Evolutionary conservation across 2,797 vertebrate genomes (phyloP), one percentile per base, ranked within the genome.

Genomic region (Galagoides demidoff): DNA sequence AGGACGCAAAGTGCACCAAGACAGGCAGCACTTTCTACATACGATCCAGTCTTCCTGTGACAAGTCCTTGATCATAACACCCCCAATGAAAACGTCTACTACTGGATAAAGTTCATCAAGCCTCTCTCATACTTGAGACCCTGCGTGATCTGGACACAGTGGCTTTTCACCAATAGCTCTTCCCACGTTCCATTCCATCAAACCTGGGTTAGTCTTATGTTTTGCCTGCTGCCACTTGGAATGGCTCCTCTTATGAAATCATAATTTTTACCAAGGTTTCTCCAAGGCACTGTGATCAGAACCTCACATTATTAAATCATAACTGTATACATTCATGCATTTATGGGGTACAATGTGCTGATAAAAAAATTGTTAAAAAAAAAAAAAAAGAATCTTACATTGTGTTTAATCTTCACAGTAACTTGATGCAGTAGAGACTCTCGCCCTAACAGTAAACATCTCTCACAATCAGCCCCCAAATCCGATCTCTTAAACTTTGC

Each of bases 381-480:
- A n/a, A n/a, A 49, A 52, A 52, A 52, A 16, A 43, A 82, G 37
- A 64, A 34, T 78, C 71, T 89, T 88, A 55, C 64, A 61, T 57
- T 55, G 11, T 63, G 45, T 86, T 84, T 68, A 52, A 79, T 91
- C 81, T 93, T 64, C 23, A 34, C 3, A 66, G 55, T 34, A 83
- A 31, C 37, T 13, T 45, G 20, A 0, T 57, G 31, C 71, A 17
- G 52, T 27, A 64, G 39, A 92, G 66, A 57, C 74, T 31, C 1
- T 37, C 73, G 19, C 61, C n/a, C 39, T 34, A 34, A 89, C 7
- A 87, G 71, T 55, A 43, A 52, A 45, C 31, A 10, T 84, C 25
- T 66, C 86, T 79, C 79, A 49, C 23, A 66, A 57, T 89, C 57
- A 93, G 29, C 61, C 97, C 71, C 73, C 27, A 90, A 87, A 34